phyloP scores from a whole-genome alignment of 2,797 vertebrate species.

The Odontamblyopus rebecca region DNA sequence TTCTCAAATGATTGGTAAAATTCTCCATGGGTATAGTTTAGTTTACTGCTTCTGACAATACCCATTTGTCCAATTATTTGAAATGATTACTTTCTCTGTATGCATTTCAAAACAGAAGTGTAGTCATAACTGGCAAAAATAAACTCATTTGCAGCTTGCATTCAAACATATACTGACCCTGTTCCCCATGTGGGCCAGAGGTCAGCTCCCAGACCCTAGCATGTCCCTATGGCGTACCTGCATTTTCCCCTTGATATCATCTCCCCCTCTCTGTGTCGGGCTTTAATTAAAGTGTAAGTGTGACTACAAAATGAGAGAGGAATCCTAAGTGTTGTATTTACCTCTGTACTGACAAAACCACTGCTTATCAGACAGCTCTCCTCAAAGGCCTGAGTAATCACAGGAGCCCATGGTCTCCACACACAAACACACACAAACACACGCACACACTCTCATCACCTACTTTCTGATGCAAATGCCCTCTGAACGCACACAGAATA shows the following conservation, averaged over 20 bases:
- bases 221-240: constrained; percentile 51
- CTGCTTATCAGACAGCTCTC: constrained; percentile 69
- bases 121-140: not conserved
- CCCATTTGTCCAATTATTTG: not conserved
- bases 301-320: constrained; percentile 78
- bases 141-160: not conserved
- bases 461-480: constrained; percentile 23
- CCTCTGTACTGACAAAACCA: constrained; percentile 66
- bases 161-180: not conserved
- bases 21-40: not conserved
- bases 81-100: not conserved
- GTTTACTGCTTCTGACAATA: not conserved
- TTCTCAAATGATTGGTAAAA: not conserved
- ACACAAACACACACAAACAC: not conserved
- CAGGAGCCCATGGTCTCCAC: constrained; percentile 28
- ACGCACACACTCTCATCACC: constrained; percentile 22
- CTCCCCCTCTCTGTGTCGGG: constrained; percentile 50
- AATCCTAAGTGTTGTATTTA: constrained; percentile 80
- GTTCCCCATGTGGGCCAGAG: constrained; percentile 35
- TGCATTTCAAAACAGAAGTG: not conserved
- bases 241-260: constrained; percentile 70
- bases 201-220: constrained; percentile 52
- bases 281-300: constrained; percentile 80
- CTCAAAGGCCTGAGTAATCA: constrained; percentile 64
- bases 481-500: constrained; percentile 22